Percentiles rank a stretch among this genome's conserved stretches.
Evolutionary conservation across 2,113 vertebrate species (phyloP).

Genomic region (Gnathochromis pfefferi): DNA sequence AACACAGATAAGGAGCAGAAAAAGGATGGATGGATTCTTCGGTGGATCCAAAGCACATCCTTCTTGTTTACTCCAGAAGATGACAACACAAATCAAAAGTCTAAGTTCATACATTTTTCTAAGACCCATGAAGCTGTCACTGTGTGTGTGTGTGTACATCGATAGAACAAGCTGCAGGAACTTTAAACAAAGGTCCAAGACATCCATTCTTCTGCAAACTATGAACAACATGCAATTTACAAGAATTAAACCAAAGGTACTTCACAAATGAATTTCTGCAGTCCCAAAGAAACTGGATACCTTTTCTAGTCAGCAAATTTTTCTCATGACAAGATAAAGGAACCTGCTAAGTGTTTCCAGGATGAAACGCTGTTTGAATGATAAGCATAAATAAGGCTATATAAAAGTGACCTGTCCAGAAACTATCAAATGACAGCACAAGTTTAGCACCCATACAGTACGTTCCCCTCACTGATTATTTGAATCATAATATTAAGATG

Average conservation of each 20-base stretch:
- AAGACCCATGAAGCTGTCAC: not conserved
- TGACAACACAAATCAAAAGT: not conserved
- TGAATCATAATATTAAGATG: not conserved
- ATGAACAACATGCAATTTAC: not conserved
- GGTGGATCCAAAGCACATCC: not conserved
- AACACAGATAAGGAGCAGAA: not conserved
- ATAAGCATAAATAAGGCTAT: not conserved
- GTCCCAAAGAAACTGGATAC: not conserved
- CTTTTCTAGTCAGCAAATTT: not conserved
- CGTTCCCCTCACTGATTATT: not conserved
- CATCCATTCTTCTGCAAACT: not conserved
- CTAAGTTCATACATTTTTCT: not conserved
- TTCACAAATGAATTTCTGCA: not conserved
- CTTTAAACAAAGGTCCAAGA: not conserved
- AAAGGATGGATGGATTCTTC: not conserved
- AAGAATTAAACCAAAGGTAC: not conserved
- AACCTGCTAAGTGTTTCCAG: not conserved
- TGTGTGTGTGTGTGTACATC: not conserved
- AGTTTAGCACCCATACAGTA: not conserved
- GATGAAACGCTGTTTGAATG: not conserved
- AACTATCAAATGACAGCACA: not conserved
- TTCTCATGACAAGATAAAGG: not conserved
- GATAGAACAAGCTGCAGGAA: not conserved
- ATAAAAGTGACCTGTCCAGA: not conserved
- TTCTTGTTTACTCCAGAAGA: not conserved